Conservation (phyloP, 1,140 invertebrate genomes). For the Drosophila novamexicana region DNA sequence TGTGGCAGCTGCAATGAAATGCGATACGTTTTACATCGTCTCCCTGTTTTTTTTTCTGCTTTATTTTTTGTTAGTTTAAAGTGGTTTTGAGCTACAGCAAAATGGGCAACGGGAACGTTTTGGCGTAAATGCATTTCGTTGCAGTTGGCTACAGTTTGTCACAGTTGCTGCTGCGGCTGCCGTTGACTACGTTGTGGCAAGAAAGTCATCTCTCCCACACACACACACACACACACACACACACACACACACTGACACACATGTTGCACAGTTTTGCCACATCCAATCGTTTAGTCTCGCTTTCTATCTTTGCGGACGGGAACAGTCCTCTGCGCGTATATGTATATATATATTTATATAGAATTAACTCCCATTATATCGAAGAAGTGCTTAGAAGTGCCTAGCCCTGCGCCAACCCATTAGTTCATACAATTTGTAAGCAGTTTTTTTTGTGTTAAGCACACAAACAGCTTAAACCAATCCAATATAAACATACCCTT, state of each 20-base stretch:
- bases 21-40: constrained; percentile 28
- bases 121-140: constrained; percentile 23
- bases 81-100: constrained; percentile 8
- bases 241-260: neutral
- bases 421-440: too few relatives aligned
- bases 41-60: neutral
- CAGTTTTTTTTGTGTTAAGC: neutral
- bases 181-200: neutral
- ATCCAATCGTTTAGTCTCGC: constrained; percentile 15
- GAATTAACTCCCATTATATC: neutral
- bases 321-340: neutral
- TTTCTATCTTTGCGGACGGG: neutral
- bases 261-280: constrained; percentile 9
- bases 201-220: neutral
- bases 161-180: neutral
- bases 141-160: constrained; percentile 32
- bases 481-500: too few relatives aligned
- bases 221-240: constrained; percentile 9
- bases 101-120: constrained; percentile 28
- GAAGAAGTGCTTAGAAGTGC: neutral
- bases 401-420: neutral
- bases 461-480: too few relatives aligned
- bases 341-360: neutral
- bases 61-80: constrained; percentile 25
- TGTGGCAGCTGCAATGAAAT: constrained; percentile 52